Percentiles rank a stretch among this genome's conserved stretches.
phyloP scores from a whole-genome alignment of 2,113 vertebrate species.

The Lamprologus tigripictilis region DNA sequence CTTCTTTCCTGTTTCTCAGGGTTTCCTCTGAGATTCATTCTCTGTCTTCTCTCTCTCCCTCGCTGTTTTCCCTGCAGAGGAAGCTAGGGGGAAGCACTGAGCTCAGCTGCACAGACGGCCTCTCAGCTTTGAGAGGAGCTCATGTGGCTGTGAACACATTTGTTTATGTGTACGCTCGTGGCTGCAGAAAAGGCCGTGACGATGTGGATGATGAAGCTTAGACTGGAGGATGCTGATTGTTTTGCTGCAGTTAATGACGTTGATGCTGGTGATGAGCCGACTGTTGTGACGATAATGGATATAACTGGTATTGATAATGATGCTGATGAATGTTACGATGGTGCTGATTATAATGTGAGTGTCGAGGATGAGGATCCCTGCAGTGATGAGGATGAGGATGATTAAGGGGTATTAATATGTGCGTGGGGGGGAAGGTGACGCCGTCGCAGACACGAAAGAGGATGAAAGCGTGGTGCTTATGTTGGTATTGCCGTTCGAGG shows the following conservation, averaged over 20 bases:
- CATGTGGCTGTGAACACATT: background rate
- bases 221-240: background rate
- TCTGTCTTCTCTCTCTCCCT: background rate
- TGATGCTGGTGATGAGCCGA: background rate
- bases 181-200: background rate
- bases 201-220: background rate
- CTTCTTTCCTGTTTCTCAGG: background rate
- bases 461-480: background rate
- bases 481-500: background rate
- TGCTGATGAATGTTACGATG: background rate
- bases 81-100: conserved; percentile 26
- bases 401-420: background rate
- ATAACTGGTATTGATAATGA: background rate
- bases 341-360: background rate
- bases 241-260: background rate
- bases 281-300: background rate
- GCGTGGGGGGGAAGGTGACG: background rate
- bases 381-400: background rate
- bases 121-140: background rate
- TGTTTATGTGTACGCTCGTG: background rate
- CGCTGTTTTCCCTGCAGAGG: background rate
- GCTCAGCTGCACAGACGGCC: background rate
- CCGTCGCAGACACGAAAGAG: rapidly evolving
- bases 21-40: background rate
- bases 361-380: background rate